These are phyloP conservation scores for Aurelia aurita DNA, from an alignment of 30 jellyfish, hydroid and myxozoan genomes.

Conservation along the genomic window DNA sequence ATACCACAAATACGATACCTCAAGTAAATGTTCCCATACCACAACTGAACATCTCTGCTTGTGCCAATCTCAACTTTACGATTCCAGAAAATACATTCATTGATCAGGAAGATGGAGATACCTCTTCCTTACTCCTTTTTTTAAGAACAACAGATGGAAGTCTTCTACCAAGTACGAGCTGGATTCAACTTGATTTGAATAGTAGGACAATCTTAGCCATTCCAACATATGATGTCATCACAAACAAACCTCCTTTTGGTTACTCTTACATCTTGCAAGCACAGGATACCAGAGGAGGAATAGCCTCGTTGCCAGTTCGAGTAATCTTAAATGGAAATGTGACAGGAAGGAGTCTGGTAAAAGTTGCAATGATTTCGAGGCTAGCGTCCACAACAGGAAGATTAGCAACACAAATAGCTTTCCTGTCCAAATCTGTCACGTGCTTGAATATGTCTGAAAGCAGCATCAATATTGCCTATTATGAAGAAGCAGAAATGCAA, in stretches of 20 bases:
- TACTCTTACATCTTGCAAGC: conserved; percentile 54
- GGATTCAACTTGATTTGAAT: conserved; percentile 83
- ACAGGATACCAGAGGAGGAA: conserved; percentile 37
- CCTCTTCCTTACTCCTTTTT: conserved; percentile 38
- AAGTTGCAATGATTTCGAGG: conserved; percentile 6
- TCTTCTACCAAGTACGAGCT: conserved; percentile 37
- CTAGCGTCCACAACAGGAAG: neutral
- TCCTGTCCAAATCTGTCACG: conserved; percentile 15
- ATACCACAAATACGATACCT: conserved; percentile 39
- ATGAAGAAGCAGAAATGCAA: neutral
- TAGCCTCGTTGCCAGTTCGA: conserved; percentile 20
- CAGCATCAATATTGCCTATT: conserved; percentile 32
- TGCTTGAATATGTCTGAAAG: conserved; percentile 32
- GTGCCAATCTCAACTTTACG: conserved; percentile 42
- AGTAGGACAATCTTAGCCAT: conserved; percentile 59
- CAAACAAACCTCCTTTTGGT: conserved; percentile 60
- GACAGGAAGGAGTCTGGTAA: conserved; percentile 44
- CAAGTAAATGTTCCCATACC: conserved; percentile 6
- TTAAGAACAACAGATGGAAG: conserved; percentile 29
- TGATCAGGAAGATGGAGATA: conserved; percentile 77
- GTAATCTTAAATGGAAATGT: conserved; percentile 11
- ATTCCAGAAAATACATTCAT: conserved; percentile 69
- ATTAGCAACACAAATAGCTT: conserved; percentile 20
- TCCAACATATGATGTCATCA: conserved; percentile 61
- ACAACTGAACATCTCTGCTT: conserved; percentile 9